Evolutionary conservation across 2,888 invertebrate genomes (phyloP).

Genomic region (Herminia tarsipennalis): DNA sequence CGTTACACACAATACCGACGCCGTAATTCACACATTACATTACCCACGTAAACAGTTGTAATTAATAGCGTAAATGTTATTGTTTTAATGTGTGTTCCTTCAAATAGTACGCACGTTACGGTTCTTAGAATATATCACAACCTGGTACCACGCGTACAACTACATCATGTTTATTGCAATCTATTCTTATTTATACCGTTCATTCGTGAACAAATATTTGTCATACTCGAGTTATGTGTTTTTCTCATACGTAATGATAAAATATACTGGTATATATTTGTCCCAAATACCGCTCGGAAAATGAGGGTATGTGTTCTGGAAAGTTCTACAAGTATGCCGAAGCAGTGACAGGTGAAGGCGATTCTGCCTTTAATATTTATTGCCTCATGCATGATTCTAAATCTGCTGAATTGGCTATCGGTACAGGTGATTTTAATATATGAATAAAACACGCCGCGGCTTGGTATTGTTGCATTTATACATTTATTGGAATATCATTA

Average conservation of each 20-base stretch:
- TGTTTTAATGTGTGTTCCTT: conserved; percentile 22
- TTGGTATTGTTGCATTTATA: conserved; percentile 4
- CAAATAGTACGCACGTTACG: conserved; percentile 25
- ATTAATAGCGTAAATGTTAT: conserved; percentile 39
- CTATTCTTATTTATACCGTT: too few relatives aligned
- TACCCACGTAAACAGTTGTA: conserved; percentile 36
- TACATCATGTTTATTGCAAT: too few relatives aligned
- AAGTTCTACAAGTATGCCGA: conserved; percentile 6
- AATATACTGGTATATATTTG: conserved; percentile 24
- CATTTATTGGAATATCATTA: conserved; percentile 17
- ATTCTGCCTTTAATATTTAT: conserved; percentile 26
- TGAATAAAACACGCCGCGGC: conserved; percentile 16
- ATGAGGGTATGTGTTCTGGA: conserved; percentile 8
- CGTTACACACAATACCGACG: conserved; percentile 21
- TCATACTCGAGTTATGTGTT: conserved; percentile 24
- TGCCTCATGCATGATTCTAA: conserved; percentile 18
- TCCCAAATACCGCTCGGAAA: conserved; percentile 16
- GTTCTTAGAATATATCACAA: conserved; percentile 29
- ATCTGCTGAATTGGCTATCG: conserved; percentile 15
- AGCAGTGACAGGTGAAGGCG: conserved; percentile 8
- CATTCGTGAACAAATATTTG: conserved; percentile 32
- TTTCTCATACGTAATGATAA: conserved; percentile 30
- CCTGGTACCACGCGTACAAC: conserved; percentile 10
- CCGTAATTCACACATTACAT: conserved; percentile 32
- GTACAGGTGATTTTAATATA: conserved; percentile 9